Evolutionary conservation across 2,797 vertebrate species (phyloP).

Genomic region (Morelia viridis): DNA sequence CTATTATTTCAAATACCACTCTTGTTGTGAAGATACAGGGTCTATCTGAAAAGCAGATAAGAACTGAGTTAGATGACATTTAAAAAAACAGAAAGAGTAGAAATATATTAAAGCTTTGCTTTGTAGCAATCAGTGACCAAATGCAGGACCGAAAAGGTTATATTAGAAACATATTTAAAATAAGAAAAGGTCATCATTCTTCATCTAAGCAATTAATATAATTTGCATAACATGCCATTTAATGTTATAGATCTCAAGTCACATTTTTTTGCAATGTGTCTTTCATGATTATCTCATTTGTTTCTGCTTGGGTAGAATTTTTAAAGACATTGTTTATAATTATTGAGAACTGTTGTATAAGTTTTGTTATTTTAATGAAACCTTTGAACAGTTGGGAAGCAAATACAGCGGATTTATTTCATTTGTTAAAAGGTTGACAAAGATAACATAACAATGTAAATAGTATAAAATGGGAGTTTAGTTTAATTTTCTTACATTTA

Average conservation of each 20-base stretch:
- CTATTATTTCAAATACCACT: constrained; percentile 54
- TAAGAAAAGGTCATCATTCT: constrained; percentile 11
- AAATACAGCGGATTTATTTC: not conserved
- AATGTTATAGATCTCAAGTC: not conserved
- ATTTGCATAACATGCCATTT: constrained; percentile 22
- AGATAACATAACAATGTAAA: not conserved
- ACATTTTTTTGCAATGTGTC: not conserved
- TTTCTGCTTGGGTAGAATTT: not conserved
- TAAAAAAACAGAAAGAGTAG: constrained; percentile 22
- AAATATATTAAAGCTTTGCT: constrained; percentile 31
- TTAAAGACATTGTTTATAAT: not conserved
- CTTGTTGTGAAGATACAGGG: constrained; percentile 7
- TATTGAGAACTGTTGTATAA: not conserved
- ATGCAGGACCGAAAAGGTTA: not conserved
- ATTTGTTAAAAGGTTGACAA: not conserved
- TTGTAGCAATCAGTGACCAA: not conserved
- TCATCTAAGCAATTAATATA: not conserved
- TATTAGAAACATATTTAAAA: not conserved
- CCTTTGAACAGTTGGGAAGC: not conserved
- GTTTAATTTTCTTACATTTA: not conserved
- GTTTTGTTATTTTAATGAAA: not conserved
- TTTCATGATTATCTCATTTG: not conserved
- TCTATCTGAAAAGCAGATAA: constrained; percentile 30
- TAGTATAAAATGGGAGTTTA: not conserved
- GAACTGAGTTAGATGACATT: constrained; percentile 29